Conservation (phyloP, 2,888 invertebrate genomes). For the Acrobasis repandana region DNA sequence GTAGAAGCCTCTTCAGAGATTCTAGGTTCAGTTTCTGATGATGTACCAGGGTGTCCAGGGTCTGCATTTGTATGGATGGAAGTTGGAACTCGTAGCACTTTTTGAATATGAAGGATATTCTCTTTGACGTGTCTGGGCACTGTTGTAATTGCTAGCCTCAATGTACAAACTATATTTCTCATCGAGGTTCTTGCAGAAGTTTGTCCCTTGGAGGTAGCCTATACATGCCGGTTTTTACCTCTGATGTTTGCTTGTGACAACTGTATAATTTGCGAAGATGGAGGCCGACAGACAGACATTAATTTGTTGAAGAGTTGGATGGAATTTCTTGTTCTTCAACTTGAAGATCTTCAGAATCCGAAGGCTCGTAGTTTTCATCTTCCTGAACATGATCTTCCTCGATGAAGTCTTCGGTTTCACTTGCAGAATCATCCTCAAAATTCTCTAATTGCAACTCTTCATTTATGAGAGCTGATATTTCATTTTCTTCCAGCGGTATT, state of each 20-base stretch:
- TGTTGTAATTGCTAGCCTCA: constrained; percentile 1
- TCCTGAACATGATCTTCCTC: constrained; percentile 28
- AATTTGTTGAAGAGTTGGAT: background rate
- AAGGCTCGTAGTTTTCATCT: constrained; percentile 28
- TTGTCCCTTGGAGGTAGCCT: constrained; percentile 20
- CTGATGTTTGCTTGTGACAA: constrained; percentile 21
- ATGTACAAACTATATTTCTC: too few relatives aligned
- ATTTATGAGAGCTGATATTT: constrained; percentile 1
- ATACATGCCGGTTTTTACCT: constrained; percentile 25
- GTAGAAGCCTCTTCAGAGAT: background rate
- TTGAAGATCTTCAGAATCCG: constrained; percentile 25
- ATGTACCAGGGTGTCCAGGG: constrained; percentile 4
- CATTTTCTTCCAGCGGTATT: background rate
- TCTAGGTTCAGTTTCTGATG: constrained; percentile 1
- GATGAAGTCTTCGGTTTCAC: constrained; percentile 27
- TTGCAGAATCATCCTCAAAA: constrained; percentile 9
- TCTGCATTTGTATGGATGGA: background rate
- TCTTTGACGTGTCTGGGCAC: constrained; percentile 2
- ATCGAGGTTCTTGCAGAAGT: too few relatives aligned
- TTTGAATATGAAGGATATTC: background rate
- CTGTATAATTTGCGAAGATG: constrained; percentile 17
- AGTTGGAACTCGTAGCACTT: background rate
- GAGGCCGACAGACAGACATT: constrained; percentile 5
- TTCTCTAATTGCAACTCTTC: background rate
- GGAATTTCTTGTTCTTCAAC: constrained; percentile 2